Evolutionary conservation across 2,888 invertebrate species (phyloP), one percentile per base, ranked within the genome.

Genomic region (Thecophora atra): DNA sequence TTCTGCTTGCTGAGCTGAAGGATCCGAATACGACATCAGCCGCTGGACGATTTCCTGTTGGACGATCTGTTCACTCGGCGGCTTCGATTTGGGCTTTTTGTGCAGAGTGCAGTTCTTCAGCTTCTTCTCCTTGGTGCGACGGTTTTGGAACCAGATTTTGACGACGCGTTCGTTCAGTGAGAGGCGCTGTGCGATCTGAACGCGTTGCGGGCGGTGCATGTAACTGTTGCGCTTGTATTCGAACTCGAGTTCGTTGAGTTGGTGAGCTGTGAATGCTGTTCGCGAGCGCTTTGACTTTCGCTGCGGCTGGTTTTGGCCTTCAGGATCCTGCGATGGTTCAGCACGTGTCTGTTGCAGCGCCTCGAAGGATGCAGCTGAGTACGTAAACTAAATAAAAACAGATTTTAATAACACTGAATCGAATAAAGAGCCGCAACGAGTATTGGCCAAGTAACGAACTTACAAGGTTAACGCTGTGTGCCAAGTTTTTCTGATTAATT

Each of bases 191-290:
- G 97, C 96, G 84, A 98, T 97, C 88, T 97, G 97, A 87, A 98
- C 97, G 82, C 98, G 90, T 86, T 97, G 90, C 84, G 97, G 90
- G 76, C 98, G 90, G 64, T 96, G 96, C 84, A 98, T 89, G 88
- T 98, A 98, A 83, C 94, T 91, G 88, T 97, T 97, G 88, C 93
- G 95, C 85, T 96, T 96, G 87, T 97, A 98, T 88, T 97, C 97
- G 83, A 96, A 96, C 86, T 97, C 97, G 80, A 98, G 89, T 87
- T 97, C 96, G 85, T 97, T 89, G 81, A 97, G 94, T 89, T 98
- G 98, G 88, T 95, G 94, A 85, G 97, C 91, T 65, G 96, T 97
- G 88, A 97, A 98, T 13, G 97, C 97, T 72, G 97, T 98, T 78
- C 98, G 90, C 80, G 96, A 95, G 65, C 98, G 90, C 85, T 97